Evolutionary conservation across 2,888 invertebrate species (phyloP).

Genomic region (Epinotia demarniana): DNA sequence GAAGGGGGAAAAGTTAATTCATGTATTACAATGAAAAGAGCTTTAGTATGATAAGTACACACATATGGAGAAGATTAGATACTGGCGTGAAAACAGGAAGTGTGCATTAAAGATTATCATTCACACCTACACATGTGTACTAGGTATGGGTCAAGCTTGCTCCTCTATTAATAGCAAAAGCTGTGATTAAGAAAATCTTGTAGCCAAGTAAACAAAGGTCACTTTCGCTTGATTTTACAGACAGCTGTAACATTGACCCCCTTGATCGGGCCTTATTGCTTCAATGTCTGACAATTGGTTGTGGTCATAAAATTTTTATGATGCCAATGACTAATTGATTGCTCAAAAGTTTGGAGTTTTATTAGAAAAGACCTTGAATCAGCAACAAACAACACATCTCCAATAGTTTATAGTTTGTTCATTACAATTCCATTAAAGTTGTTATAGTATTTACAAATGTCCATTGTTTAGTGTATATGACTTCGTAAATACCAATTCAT

Average conservation of each 20-base stretch:
- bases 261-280: constrained; percentile 56
- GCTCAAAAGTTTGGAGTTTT: constrained; percentile 39
- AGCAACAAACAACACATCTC: not conserved
- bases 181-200: constrained; percentile 17
- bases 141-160: constrained; percentile 7
- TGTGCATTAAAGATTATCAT: constrained; percentile 36
- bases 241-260: constrained; percentile 56
- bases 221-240: constrained; percentile 28
- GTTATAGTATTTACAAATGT: too few species aligned
- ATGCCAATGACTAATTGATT: constrained; percentile 45
- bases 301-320: constrained; percentile 50
- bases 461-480: too few species aligned
- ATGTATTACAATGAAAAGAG: constrained; percentile 6
- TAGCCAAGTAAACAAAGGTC: constrained; percentile 20
- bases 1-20: not conserved
- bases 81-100: constrained; percentile 29
- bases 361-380: constrained; percentile 34
- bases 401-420: not conserved
- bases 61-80: constrained; percentile 14
- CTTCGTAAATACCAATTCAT: too few species aligned
- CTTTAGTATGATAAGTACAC: constrained; percentile 8
- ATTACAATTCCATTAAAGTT: not conserved
- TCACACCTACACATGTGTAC: constrained; percentile 23
- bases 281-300: constrained; percentile 57
- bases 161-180: constrained; percentile 13